phyloP scores from a whole-genome alignment of 2,888 invertebrate species.

The Prionchulus punctatus region DNA sequence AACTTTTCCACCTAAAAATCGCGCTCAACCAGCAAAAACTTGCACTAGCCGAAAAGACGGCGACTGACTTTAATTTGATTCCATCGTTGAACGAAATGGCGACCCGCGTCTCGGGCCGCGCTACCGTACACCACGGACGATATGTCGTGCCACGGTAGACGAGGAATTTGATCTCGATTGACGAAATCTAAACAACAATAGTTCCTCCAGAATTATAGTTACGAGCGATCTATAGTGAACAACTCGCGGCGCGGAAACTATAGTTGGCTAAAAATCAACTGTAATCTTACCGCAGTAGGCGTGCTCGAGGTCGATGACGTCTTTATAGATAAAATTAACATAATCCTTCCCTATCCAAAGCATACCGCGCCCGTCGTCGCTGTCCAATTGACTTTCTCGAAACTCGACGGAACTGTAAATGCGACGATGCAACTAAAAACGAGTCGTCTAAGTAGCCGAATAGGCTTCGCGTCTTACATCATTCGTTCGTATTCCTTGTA shows the following conservation, averaged over 20 bases:
- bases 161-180: conserved; percentile 36
- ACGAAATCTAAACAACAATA: conserved; percentile 39
- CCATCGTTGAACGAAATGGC: conserved; percentile 43
- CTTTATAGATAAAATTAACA: conserved; percentile 40
- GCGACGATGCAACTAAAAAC: too few relatives aligned
- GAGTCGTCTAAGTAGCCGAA: too few relatives aligned
- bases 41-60: neutral
- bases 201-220: too few relatives aligned
- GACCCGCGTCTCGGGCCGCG: conserved; percentile 39
- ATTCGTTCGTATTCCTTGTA: neutral
- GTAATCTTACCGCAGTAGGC: conserved; percentile 15
- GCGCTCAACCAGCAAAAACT: neutral
- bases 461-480: too few relatives aligned
- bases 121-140: conserved; percentile 39
- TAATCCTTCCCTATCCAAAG: conserved; percentile 43
- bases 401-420: too few relatives aligned
- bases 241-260: too few relatives aligned
- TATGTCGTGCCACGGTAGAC: conserved; percentile 44
- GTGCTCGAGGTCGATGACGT: conserved; percentile 29
- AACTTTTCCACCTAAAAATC: neutral
- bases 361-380: conserved; percentile 27
- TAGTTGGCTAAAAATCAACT: too few relatives aligned
- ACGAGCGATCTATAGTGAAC: too few relatives aligned
- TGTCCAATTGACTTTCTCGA: too few relatives aligned
- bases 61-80: conserved; percentile 31